A percentile compares a stretch with the other conserved stretches of the same genome.
Conservation (phyloP, 1,140 invertebrate genomes). For the Platyura marginata region DNA sequence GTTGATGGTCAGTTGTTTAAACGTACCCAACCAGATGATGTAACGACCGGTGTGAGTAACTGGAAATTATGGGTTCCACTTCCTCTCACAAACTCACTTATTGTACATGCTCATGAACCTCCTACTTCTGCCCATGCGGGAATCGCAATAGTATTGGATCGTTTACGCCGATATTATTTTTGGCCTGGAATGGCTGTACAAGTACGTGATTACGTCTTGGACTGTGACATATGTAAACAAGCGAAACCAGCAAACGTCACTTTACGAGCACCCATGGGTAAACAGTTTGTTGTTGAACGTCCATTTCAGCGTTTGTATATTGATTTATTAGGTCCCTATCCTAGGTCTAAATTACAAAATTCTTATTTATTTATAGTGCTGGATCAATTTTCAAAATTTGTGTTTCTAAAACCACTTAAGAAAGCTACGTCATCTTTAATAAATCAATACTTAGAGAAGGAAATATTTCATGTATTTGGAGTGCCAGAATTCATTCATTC, state of each 20-base stretch:
- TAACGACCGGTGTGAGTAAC: too few species aligned
- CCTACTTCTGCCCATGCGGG: conserved; percentile 2
- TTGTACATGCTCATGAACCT: not conserved
- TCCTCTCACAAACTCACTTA: not conserved
- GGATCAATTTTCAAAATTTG: too few species aligned
- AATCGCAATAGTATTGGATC: conserved; percentile 3
- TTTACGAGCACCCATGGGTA: conserved; percentile 4
- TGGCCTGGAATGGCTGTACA: not conserved
- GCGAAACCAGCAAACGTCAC: conserved; percentile 2
- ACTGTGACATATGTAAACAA: conserved; percentile 2
- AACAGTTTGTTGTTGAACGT: not conserved
- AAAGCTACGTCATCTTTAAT: too few species aligned
- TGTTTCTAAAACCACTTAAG: too few species aligned
- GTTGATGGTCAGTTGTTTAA: too few species aligned
- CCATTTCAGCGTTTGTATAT: conserved; percentile 5
- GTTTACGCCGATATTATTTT: conserved; percentile 2
- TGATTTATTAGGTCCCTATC: conserved; percentile 3
- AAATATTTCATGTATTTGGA: too few species aligned
- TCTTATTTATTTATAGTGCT: conserved; percentile 4
- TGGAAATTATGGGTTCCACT: conserved; percentile 5
- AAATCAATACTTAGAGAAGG: too few species aligned
- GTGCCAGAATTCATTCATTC: too few species aligned
- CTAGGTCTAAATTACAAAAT: conserved; percentile 2
- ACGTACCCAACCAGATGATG: too few species aligned
- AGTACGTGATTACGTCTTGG: conserved; percentile 1